A percentile compares a stretch with the other conserved stretches of the same genome.
These are phyloP conservation scores for Tuberolachnus salignus DNA, from an alignment of 2,888 invertebrate species.

Conservation along the genomic window DNA sequence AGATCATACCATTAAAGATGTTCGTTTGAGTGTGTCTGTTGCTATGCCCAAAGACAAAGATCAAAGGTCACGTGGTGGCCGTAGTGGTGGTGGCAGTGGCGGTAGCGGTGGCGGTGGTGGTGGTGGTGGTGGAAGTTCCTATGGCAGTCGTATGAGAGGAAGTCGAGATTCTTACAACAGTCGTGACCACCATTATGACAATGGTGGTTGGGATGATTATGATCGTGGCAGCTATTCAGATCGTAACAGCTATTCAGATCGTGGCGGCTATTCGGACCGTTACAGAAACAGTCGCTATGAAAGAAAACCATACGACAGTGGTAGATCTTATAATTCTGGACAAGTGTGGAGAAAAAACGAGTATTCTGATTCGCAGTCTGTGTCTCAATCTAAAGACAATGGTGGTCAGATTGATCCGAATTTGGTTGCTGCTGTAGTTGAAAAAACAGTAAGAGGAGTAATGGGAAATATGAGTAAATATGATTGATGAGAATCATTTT, in stretches of 20 bases:
- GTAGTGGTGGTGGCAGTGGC: conserved; percentile 45
- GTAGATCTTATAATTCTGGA: conserved; percentile 50
- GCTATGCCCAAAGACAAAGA: conserved; percentile 58
- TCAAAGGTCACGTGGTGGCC: conserved; percentile 52
- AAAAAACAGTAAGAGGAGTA: conserved; percentile 58
- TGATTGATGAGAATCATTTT: conserved; percentile 18
- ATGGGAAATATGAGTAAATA: conserved; percentile 57
- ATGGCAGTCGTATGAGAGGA: conserved; percentile 46
- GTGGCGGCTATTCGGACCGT: conserved; percentile 46
- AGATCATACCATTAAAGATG: conserved; percentile 88
- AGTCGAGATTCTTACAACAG: conserved; percentile 40
- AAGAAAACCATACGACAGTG: conserved; percentile 54
- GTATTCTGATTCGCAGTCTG: conserved; percentile 48
- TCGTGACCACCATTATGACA: conserved; percentile 47
- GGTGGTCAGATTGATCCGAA: conserved; percentile 57
- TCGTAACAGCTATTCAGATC: conserved; percentile 30
- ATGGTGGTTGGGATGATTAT: conserved; percentile 51
- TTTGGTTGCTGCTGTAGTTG: conserved; percentile 58
- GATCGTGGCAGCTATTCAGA: conserved; percentile 45
- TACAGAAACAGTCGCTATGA: conserved; percentile 56
- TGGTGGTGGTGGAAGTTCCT: conserved; percentile 33
- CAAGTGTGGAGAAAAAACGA: conserved; percentile 57
- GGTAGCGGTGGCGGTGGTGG: conserved; percentile 42
- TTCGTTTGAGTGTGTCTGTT: conserved; percentile 58
- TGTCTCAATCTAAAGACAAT: conserved; percentile 49